These are phyloP conservation scores for Gallinago undulata DNA, from an alignment of 2,113 vertebrate species.

Conservation along the genomic window DNA sequence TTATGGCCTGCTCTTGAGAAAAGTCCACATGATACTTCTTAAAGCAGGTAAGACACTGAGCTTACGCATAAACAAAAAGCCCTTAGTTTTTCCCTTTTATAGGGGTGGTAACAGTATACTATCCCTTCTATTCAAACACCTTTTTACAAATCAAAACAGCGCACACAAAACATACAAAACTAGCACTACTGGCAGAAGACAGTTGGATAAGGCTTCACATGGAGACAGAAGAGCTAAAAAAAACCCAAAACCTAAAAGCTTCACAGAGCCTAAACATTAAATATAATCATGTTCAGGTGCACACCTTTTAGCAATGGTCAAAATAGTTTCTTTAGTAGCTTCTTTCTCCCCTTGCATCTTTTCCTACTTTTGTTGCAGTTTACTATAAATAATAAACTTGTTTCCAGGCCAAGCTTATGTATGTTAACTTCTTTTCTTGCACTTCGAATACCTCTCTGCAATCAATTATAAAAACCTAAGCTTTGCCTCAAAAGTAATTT, in stretches of 20 bases:
- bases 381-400: background rate
- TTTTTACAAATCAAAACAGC: background rate
- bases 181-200: background rate
- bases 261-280: background rate
- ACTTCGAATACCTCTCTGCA: background rate
- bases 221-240: background rate
- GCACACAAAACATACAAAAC: background rate
- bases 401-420: background rate
- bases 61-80: background rate
- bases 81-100: background rate
- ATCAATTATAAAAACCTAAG: background rate
- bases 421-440: background rate
- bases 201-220: accelerated
- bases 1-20: background rate
- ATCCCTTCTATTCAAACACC: background rate
- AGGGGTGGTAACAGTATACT: background rate
- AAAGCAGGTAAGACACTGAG: background rate
- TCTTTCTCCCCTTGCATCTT: background rate
- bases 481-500: background rate
- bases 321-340: background rate
- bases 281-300: background rate
- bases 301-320: background rate
- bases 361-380: background rate
- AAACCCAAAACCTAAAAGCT: background rate
- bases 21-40: background rate